Evolutionary conservation across 2,797 vertebrate genomes (phyloP), one percentile per base, ranked within the genome.

Genomic region (Malacoraja senta): DNA sequence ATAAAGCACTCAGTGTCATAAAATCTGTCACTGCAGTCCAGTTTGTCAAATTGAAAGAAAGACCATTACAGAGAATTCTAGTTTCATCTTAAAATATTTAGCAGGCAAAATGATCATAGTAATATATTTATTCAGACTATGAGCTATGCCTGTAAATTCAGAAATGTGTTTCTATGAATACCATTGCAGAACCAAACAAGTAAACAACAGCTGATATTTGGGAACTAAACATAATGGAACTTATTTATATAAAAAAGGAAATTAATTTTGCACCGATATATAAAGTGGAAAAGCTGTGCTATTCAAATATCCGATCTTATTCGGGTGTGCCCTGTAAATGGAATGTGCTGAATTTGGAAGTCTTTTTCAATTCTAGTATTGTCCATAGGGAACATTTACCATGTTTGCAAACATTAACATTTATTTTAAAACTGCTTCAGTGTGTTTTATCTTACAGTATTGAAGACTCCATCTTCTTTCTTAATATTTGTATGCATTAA

Each of bases 41-140:
- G 32, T 38, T 91, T 91, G 38, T 91, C 71, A 74, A 38, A 38
- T 44, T 76, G 71, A 74, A n/a, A 29, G 44, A 21, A 91, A 35
- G 35, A 32, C 13, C 38, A 92, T 13, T 53, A 58, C 71, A 58
- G 71, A 19, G 10, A n/a, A 76, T 76, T 76, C 71, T 76, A 19
- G 71, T 74, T 91, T 10, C 71, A 91, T 68, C 15, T 29, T n/a
- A 92, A 76, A 76, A 71, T 74, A 92, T 58, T 76, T 53, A 53
- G 71, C 71, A 92, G 90, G 90, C 17, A 74, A 76, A 74, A 74
- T 29, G 65, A 92, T 68, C 15, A 91, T 53, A 24, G 44, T 24
- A 68, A 53, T n/a, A 53, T 92, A 92, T 92, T 92, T 76, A 92
- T 92, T 29, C 90, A 74, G 68, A 26, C 32, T 15, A 29, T 74